These are phyloP conservation scores for Octonoba sinensis DNA, from an alignment of 2,888 invertebrate species.

Conservation along the genomic window DNA sequence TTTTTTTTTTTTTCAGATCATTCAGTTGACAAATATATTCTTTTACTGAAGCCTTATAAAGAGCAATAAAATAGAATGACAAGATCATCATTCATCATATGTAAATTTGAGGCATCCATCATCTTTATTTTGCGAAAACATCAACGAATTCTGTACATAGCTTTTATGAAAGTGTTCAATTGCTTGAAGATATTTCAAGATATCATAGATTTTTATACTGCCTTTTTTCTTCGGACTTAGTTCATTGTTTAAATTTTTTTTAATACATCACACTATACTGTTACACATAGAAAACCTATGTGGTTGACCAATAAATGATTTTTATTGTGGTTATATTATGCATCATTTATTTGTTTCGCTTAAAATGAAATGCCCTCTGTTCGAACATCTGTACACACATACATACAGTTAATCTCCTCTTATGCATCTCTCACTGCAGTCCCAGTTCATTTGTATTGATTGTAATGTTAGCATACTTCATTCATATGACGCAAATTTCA, in stretches of 20 bases:
- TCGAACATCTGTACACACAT: no score
- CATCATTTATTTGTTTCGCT: not conserved
- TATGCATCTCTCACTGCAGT: no score
- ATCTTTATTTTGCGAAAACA: not conserved
- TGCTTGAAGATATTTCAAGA: conserved; percentile 1
- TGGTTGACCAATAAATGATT: conserved; percentile 57
- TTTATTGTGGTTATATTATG: conserved; percentile 23
- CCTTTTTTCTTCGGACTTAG: conserved; percentile 20
- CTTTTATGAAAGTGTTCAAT: not conserved
- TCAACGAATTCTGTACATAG: conserved; percentile 29
- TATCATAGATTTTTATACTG: conserved; percentile 21
- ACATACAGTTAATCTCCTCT: no score
- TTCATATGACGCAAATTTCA: no score
- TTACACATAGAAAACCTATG: conserved; percentile 36
- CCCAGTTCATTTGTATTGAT: no score
- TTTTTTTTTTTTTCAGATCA: conserved; percentile 36
- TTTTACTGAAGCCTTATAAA: conserved; percentile 41
- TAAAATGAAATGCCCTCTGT: not conserved
- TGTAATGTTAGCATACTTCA: no score
- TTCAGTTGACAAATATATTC: conserved; percentile 38
- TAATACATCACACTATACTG: conserved; percentile 24
- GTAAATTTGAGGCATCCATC: not conserved
- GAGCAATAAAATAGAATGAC: conserved; percentile 7
- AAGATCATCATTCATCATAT: not conserved
- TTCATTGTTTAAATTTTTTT: conserved; percentile 44